Conservation (phyloP, 2,797 vertebrate species). For the Peromyscus aztecus region DNA sequence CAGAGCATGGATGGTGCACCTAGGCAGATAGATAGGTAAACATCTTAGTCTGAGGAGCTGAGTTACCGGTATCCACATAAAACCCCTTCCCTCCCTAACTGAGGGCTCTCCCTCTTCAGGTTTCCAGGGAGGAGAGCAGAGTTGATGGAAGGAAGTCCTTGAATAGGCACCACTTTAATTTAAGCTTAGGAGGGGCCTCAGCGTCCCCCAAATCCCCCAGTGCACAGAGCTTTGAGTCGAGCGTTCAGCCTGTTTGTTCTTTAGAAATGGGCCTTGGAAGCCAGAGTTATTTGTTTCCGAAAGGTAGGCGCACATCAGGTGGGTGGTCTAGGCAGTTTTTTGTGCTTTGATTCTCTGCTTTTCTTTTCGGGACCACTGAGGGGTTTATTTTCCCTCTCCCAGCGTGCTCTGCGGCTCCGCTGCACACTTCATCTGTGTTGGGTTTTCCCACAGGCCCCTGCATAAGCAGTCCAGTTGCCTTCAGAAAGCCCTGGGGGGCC, state of each 20-base stretch:
- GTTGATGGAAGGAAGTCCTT: conserved; percentile 46
- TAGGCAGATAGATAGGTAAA: neutral
- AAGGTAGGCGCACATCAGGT: conserved; percentile 78
- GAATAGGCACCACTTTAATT: conserved; percentile 65
- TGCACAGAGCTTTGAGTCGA: neutral
- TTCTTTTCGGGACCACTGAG: conserved; percentile 82
- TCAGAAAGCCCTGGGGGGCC: conserved; percentile 75
- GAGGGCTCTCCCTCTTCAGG: conserved; percentile 44
- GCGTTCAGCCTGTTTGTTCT: conserved; percentile 46
- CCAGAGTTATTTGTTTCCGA: conserved; percentile 78
- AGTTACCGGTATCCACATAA: neutral
- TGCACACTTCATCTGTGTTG: conserved; percentile 59
- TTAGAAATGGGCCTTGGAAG: conserved; percentile 66
- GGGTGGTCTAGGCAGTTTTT: conserved; percentile 81
- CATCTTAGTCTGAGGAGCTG: neutral
- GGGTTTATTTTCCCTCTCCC: conserved; percentile 75
- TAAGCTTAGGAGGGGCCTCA: conserved; percentile 50
- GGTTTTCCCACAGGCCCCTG: conserved; percentile 79
- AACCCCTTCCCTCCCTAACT: neutral
- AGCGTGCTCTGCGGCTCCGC: conserved; percentile 69
- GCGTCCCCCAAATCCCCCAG: conserved; percentile 38
- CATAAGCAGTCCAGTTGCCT: conserved; percentile 66
- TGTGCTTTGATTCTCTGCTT: conserved; percentile 79
- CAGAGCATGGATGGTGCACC: neutral
- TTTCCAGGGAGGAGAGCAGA: conserved; percentile 2